A percentile compares a stretch with the other conserved stretches of the same genome.
These are phyloP conservation scores for Poeciliopsis prolifica DNA, from an alignment of 2,113 vertebrate genomes.

Conservation along the genomic window DNA sequence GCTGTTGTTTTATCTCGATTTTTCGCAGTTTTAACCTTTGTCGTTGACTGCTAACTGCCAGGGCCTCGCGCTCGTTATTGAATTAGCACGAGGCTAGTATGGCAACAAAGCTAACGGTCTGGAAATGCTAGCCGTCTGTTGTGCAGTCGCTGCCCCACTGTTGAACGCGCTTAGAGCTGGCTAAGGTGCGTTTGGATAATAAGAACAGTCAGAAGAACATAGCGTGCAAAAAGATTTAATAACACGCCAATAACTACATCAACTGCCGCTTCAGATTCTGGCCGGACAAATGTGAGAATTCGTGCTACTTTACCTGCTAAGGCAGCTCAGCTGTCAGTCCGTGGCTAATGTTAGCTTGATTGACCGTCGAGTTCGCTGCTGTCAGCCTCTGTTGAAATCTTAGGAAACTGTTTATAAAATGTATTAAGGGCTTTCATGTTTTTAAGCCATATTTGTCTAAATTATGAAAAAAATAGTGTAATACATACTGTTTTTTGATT, in stretches of 20 bases:
- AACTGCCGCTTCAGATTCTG: background rate
- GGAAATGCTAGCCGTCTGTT: conserved; percentile 21
- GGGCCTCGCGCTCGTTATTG: conserved; percentile 61
- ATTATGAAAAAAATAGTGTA: background rate
- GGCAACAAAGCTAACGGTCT: conserved; percentile 57
- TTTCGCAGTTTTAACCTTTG: background rate
- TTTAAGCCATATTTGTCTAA: background rate
- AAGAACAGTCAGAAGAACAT: rapidly evolving
- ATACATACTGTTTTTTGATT: background rate
- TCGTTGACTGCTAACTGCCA: background rate
- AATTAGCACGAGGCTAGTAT: conserved; percentile 66
- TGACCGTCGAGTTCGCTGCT: conserved; percentile 24
- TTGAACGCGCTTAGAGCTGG: background rate
- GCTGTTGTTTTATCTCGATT: background rate
- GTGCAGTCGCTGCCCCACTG: background rate
- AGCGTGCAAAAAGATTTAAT: background rate
- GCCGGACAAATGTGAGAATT: background rate
- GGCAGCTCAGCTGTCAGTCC: conserved; percentile 20
- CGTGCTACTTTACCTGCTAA: conserved; percentile 19
- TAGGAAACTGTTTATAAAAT: background rate
- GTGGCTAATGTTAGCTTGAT: conserved; percentile 34
- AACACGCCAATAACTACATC: background rate
- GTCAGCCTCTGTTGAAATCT: conserved; percentile 49
- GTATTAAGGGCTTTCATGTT: too few species aligned
- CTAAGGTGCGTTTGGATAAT: background rate